These are phyloP conservation scores for Drosophila paracracens DNA, from an alignment of 2,888 invertebrate species.

Conservation along the genomic window DNA sequence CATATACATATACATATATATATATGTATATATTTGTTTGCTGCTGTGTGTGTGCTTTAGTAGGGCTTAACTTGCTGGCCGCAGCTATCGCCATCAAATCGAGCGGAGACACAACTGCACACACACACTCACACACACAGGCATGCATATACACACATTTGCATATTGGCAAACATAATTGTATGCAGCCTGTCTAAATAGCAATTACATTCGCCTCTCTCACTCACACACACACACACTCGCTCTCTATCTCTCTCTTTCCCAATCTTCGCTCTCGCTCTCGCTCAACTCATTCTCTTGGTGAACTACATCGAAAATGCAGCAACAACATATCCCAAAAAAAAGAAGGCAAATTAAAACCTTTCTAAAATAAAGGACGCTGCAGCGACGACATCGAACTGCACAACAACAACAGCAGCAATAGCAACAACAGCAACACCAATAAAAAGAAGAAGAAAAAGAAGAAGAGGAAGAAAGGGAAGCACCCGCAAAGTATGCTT, in stretches of 20 bases:
- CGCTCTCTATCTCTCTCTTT: constrained; percentile 3
- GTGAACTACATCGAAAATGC: constrained; percentile 21
- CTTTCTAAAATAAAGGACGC: constrained; percentile 26
- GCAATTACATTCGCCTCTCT: constrained; percentile 60
- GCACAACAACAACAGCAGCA: constrained; percentile 41
- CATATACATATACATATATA: not conserved
- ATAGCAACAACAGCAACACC: constrained; percentile 27
- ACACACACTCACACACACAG: constrained; percentile 14
- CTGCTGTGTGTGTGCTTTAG: constrained; percentile 44
- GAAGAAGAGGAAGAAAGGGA: not conserved
- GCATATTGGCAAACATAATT: constrained; percentile 38
- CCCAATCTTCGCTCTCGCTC: constrained; percentile 17
- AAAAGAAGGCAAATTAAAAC: constrained; percentile 5
- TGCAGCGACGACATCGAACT: constrained; percentile 18
- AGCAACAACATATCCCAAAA: constrained; percentile 13
- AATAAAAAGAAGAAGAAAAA: not conserved
- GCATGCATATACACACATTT: constrained; percentile 19
- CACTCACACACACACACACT: constrained; percentile 6
- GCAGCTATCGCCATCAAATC: constrained; percentile 76
- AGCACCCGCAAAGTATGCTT: constrained; percentile 69
- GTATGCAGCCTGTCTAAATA: constrained; percentile 67
- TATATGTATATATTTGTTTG: constrained; percentile 27
- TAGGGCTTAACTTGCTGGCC: constrained; percentile 53
- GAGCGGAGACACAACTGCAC: constrained; percentile 43
- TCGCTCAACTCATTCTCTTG: constrained; percentile 9